Percentiles rank a stretch among this genome's conserved stretches.
Evolutionary conservation across 2,113 vertebrate species (phyloP).

Genomic region (Sinocyclocheilus maitianheensis): DNA sequence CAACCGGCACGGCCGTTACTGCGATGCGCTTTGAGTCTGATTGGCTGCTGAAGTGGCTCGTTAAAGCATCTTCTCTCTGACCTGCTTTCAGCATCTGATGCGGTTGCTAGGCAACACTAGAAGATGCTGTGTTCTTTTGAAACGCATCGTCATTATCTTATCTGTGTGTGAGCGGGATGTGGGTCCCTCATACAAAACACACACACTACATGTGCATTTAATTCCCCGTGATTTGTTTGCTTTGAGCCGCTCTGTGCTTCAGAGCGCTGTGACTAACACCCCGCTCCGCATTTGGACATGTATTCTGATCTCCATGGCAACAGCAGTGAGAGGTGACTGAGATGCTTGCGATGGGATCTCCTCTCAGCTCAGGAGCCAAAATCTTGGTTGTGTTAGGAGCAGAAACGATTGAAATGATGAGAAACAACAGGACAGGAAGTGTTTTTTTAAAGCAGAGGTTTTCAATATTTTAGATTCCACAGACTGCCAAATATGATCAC

Average conservation of each 20-base stretch:
- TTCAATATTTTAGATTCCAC: no score
- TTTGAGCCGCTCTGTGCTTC: neutral
- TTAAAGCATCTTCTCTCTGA: constrained; percentile 5
- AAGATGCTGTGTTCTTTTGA: constrained; percentile 49
- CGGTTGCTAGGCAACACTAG: constrained; percentile 53
- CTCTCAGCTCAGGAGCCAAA: constrained; percentile 35
- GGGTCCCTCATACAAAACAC: neutral
- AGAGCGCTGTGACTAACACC: constrained; percentile 25
- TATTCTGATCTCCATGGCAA: constrained; percentile 69
- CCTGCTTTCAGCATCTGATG: constrained; percentile 35
- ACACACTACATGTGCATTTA: constrained; percentile 17
- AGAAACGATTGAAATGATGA: neutral
- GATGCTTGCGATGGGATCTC: constrained; percentile 49
- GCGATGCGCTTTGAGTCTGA: neutral
- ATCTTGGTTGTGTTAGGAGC: neutral
- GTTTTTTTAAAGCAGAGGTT: no score
- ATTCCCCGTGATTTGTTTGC: constrained; percentile 20
- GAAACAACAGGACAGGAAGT: neutral
- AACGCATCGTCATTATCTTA: neutral
- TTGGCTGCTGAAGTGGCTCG: constrained; percentile 14
- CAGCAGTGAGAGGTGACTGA: constrained; percentile 56
- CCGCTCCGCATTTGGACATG: constrained; percentile 42
- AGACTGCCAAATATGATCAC: no score
- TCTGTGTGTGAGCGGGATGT: neutral
- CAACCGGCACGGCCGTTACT: neutral